phyloP scores from a whole-genome alignment of 2,797 vertebrate genomes.

The Pseudomugil gertrudae region DNA sequence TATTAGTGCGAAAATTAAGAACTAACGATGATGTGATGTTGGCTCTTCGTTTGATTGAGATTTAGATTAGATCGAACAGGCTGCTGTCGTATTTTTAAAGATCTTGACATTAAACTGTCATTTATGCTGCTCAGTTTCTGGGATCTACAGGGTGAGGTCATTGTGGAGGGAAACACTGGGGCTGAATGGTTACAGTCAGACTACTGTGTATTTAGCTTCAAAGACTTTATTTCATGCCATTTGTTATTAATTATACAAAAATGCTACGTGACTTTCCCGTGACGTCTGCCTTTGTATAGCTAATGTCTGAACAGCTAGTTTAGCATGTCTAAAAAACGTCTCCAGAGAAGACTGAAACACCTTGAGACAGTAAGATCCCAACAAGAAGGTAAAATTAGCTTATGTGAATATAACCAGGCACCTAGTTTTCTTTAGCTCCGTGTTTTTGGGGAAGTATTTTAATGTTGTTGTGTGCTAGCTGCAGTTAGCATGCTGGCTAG shows the following conservation, averaged over 20 bases:
- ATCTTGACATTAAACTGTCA: conserved; percentile 23
- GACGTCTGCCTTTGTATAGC: conserved; percentile 19
- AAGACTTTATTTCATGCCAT: neutral
- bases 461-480: conserved; percentile 56
- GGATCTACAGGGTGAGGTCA: conserved; percentile 64
- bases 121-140: conserved; percentile 21
- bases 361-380: neutral
- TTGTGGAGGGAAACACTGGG: conserved; percentile 80
- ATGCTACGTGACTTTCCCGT: neutral
- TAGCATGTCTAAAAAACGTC: conserved; percentile 41
- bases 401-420: neutral
- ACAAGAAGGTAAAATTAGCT: neutral
- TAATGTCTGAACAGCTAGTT: conserved; percentile 31
- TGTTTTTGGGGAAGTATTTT: neutral
- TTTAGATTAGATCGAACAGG: neutral
- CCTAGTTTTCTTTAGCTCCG: neutral
- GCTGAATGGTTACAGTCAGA: conserved; percentile 28
- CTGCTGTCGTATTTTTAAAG: neutral
- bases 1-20: neutral
- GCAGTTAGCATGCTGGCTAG: conserved; percentile 64
- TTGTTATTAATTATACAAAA: neutral
- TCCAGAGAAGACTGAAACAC: conserved; percentile 23
- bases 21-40: neutral
- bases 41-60: neutral
- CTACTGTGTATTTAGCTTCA: conserved; percentile 7